Conservation (phyloP, 2,888 invertebrate genomes). For the Tineola bisselliella region DNA sequence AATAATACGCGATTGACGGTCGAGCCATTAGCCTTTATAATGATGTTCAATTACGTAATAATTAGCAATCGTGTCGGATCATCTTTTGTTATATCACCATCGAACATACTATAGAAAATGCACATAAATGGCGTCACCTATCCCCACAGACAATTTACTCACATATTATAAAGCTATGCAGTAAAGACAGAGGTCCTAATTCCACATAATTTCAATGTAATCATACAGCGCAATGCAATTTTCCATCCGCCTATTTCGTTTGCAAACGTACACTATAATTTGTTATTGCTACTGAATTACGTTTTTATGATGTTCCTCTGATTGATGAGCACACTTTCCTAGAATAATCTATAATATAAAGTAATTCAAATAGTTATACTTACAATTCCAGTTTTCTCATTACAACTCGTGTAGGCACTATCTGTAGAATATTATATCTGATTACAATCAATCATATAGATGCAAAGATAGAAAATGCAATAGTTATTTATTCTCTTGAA, state of each 20-base stretch:
- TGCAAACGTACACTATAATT: background rate
- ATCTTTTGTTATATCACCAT: too few relatives aligned
- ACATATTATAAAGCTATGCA: background rate
- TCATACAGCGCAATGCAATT: conserved; percentile 7
- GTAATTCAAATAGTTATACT: background rate
- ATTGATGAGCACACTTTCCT: background rate
- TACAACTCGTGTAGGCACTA: background rate
- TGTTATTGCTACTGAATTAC: conserved; percentile 7
- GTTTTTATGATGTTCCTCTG: conserved; percentile 2
- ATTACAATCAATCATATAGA: background rate
- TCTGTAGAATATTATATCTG: background rate
- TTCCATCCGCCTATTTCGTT: conserved; percentile 4
- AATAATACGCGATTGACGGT: too few relatives aligned
- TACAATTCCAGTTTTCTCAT: background rate
- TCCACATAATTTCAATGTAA: conserved; percentile 11
- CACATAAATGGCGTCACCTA: background rate
- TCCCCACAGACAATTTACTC: background rate
- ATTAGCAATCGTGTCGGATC: too few relatives aligned
- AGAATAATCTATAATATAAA: background rate
- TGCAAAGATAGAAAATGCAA: background rate
- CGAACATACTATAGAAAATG: too few relatives aligned
- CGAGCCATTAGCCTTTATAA: too few relatives aligned
- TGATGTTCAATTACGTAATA: too few relatives aligned
- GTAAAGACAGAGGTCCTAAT: background rate
- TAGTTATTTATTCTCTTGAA: background rate